Base-by-base conservation (phyloP, 2,797 vertebrate genomes). In the Hipposideros larvatus region DNA sequence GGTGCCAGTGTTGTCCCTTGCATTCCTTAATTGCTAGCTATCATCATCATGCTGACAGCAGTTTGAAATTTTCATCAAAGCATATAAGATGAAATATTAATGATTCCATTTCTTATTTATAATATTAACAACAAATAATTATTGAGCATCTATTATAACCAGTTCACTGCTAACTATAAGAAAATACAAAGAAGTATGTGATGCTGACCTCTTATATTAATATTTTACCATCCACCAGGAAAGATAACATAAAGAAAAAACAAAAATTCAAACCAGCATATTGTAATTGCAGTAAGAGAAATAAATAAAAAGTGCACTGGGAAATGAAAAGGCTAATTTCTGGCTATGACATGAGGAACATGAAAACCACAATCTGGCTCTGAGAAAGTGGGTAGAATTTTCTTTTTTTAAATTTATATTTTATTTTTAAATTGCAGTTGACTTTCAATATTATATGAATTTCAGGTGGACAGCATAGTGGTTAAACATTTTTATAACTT, bases 361-460 rank as follows among this genome's bases (percentile, higher is more conserved):
- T 77, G 78, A 85, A 66, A 24, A 0, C 1, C 71, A 48, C 57
- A 24, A 73, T 11, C 37, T 51, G 3, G 21, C 13, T 68, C 57
- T 93, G 78, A 68, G 70, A 74, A 94, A 87, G 82, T 43, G 14
- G 55, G 31, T 53, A 57, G n/a, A 74, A 66, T 85, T 82, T 93
- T 43, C 19, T 19, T 55, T 51, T 51, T 51, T 51, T 3, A 0
- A 55, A 55, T 5, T 55, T 55, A 11, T 18, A 16, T 55, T 55
- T 19, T 55, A 55, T 18, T 55, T 55, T 18, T 19, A 55, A 55
- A 55, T 55, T 55, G 5, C 53, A 55, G 53, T 55, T 55, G 53
- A 55, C 53, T 18, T 55, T 55, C 53, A 55, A 18, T 55, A 21
- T 55, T 55, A 21, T 55, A 55, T 55, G 19, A 55, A 55, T 7